Base-by-base conservation (phyloP, 2,797 vertebrate species). In the Microchirus variegatus region DNA sequence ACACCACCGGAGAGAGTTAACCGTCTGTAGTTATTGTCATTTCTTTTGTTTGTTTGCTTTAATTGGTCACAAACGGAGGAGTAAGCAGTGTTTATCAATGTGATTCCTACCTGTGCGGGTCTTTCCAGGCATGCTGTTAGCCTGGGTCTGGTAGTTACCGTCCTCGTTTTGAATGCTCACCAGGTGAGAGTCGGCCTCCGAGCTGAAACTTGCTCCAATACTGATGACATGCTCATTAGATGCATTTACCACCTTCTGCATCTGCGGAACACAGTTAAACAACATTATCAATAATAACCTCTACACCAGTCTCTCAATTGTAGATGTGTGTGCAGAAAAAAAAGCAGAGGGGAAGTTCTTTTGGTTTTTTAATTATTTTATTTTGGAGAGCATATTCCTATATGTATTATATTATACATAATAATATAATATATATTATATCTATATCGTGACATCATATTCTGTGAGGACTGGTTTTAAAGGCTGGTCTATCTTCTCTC, bases 171-270 rank as follows among this genome's bases (percentile, higher is more conserved):
- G 97, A 78, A 97, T 73, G 76, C 96, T 99, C 51, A 98, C 95
- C 72, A 99, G 88, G 85, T 98, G 96, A 51, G 96, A 97, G 88
- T 99, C 97, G 14, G 97, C 96, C 72, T 95, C 93, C 0, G 76
- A 68, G 77, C 95, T 97, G 81, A 98, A 96, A 67, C 91, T 91
- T 0, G 95, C 96, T 10, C 96, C 96, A 62, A 98, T 92, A 54
- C 95, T 97, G 87, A 99, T 96, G 19, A 98, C 96, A 3, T 97
- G 96, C 52, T 98, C 96, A 22, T 98, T 98, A 45, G 95, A 95
- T 14, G 95, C 88, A 52, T 88, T 95, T 43, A 98, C 90, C 51
- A 96, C 94, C 87, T 94, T 98, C 90, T 96, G 93, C 73, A 99
- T 91, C 97, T 99, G 82, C 8, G 31, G 31, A 31, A 31, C 31